Percentiles rank a stretch among this genome's conserved stretches.
Evolutionary conservation across 35 echinoderm and acorn worm species (phyloP).

Genomic region (Heliocidaris erythrogramma): DNA sequence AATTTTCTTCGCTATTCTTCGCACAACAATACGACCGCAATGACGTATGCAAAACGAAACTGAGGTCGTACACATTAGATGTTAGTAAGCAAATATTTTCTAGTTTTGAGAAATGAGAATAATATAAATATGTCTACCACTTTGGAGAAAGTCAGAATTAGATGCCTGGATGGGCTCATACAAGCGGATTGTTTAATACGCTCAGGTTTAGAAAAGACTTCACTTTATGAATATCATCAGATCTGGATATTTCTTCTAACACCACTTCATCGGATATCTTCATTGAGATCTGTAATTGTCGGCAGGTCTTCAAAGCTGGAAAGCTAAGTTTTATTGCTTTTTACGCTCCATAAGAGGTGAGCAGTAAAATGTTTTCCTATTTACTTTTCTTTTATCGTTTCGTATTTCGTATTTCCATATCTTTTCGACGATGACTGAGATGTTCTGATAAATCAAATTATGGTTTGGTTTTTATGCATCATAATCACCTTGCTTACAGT

Average conservation of each 20-base stretch:
- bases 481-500: too few relatives aligned
- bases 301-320: background rate
- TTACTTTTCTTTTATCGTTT: background rate
- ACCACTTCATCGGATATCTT: background rate
- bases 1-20: background rate
- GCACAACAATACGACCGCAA: background rate
- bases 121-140: constrained; percentile 12
- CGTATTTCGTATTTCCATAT: too few relatives aligned
- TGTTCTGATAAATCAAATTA: too few relatives aligned
- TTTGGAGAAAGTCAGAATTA: background rate
- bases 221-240: background rate
- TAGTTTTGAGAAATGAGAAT: background rate
- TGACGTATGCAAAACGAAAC: background rate
- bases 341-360: background rate
- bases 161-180: background rate
- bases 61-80: background rate
- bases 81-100: background rate
- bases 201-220: background rate
- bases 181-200: background rate
- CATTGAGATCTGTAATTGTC: background rate
- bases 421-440: too few relatives aligned
- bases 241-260: background rate
- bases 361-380: background rate
- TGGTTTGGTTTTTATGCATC: too few relatives aligned
- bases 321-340: background rate